phyloP scores from a whole-genome alignment of 2,113 vertebrate genomes.

The Megaceryle torquata region DNA sequence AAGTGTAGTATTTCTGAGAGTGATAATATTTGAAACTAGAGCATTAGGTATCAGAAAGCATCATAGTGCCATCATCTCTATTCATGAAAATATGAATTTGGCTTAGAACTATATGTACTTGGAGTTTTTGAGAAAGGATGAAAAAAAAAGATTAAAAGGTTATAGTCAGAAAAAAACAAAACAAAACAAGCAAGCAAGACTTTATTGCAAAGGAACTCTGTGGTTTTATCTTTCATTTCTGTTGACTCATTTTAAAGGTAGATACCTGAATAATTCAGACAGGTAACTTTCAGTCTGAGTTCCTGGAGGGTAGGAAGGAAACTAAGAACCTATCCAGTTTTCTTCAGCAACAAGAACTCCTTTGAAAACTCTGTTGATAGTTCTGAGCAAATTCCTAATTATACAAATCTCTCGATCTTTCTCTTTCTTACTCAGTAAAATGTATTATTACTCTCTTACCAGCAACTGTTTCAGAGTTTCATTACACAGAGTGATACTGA shows the following conservation, averaged over 20 bases:
- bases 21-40: not conserved
- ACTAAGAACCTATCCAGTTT: not conserved
- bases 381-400: not conserved
- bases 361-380: not conserved
- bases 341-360: not conserved
- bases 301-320: not conserved
- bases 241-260: not conserved
- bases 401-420: not conserved
- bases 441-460: not conserved
- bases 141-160: not conserved
- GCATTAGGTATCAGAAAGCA: not conserved
- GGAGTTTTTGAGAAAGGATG: not conserved
- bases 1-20: not conserved
- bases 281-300: not conserved
- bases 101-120: not conserved
- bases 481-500: not conserved
- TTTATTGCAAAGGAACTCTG: not conserved
- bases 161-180: not conserved
- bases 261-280: not conserved
- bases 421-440: not conserved
- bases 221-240: not conserved
- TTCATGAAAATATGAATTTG: not conserved
- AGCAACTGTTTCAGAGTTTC: not conserved
- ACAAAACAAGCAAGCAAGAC: not conserved
- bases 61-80: not conserved